Evolutionary conservation across 2,888 invertebrate genomes (phyloP).

Genomic region (Apeira syringaria): DNA sequence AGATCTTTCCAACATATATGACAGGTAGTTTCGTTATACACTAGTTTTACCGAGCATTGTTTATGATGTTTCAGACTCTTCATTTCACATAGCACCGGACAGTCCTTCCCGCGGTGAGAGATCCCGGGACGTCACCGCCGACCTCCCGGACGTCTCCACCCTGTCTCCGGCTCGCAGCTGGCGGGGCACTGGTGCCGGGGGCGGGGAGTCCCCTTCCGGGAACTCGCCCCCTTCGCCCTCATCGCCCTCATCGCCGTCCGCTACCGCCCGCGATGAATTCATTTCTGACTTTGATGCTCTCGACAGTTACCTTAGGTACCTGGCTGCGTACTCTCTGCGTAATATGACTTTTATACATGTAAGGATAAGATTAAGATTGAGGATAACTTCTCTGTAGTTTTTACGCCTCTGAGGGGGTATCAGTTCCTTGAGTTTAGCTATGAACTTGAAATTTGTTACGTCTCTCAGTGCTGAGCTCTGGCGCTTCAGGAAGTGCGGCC

Average conservation of each 20-base stretch:
- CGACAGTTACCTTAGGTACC: constrained; percentile 27
- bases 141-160: constrained; percentile 20
- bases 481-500: too few species aligned
- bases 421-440: too few species aligned
- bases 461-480: too few species aligned
- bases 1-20: too few species aligned
- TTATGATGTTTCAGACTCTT: constrained; percentile 24
- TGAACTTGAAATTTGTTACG: too few species aligned
- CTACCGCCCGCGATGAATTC: constrained; percentile 44
- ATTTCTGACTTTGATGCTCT: constrained; percentile 46
- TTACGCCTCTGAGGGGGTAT: too few species aligned
- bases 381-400: too few species aligned
- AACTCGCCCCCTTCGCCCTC: constrained; percentile 33
- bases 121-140: constrained; percentile 4
- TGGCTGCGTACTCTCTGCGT: too few species aligned
- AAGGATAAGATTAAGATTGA: too few species aligned
- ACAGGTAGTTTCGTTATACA: too few species aligned
- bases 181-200: constrained; percentile 19
- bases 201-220: constrained; percentile 22
- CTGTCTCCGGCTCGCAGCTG: constrained; percentile 27
- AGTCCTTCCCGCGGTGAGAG: neutral
- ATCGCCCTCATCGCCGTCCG: constrained; percentile 28
- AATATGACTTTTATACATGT: too few species aligned
- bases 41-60: too few species aligned
- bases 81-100: constrained; percentile 19